phyloP scores from a whole-genome alignment of 2,888 invertebrate genomes.

The Isotomurus palustris region DNA sequence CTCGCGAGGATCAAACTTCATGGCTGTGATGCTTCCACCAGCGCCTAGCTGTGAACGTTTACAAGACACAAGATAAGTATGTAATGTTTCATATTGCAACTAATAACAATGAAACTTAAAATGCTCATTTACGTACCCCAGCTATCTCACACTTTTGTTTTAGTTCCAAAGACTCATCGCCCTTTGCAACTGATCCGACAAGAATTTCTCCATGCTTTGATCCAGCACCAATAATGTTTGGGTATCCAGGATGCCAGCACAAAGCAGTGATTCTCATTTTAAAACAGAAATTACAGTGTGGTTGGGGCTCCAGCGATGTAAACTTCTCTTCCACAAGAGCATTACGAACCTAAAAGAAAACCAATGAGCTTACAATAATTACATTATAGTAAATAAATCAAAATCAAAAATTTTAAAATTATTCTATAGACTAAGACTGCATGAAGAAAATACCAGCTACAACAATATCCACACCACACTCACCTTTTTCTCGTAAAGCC shows the following conservation, averaged over 20 bases:
- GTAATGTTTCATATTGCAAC: no score
- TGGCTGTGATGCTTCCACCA: slow-evolving; percentile 32
- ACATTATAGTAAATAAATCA: no score
- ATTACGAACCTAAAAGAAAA: slow-evolving; percentile 19
- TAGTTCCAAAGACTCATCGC: slow-evolving; percentile 8
- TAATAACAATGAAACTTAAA: no score
- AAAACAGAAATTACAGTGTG: slow-evolving; percentile 8
- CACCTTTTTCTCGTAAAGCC: neutral
- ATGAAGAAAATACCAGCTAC: no score
- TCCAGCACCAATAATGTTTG: slow-evolving; percentile 27
- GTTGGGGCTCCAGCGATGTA: neutral
- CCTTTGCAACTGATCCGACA: slow-evolving; percentile 12
- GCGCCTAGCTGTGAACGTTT: no score
- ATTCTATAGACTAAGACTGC: no score
- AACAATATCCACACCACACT: no score
- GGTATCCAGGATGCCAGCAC: slow-evolving; percentile 33
- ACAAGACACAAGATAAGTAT: no score
- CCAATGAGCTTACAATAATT: neutral
- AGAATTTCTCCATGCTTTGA: slow-evolving; percentile 38
- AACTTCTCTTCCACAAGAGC: slow-evolving; percentile 16
- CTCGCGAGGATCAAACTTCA: slow-evolving; percentile 29
- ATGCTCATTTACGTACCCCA: slow-evolving; percentile 34
- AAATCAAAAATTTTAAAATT: no score
- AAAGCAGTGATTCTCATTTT: slow-evolving; percentile 26
- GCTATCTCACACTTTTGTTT: slow-evolving; percentile 6